Conservation (phyloP, 2,888 invertebrate species). For the Drosophila demipolita region DNA sequence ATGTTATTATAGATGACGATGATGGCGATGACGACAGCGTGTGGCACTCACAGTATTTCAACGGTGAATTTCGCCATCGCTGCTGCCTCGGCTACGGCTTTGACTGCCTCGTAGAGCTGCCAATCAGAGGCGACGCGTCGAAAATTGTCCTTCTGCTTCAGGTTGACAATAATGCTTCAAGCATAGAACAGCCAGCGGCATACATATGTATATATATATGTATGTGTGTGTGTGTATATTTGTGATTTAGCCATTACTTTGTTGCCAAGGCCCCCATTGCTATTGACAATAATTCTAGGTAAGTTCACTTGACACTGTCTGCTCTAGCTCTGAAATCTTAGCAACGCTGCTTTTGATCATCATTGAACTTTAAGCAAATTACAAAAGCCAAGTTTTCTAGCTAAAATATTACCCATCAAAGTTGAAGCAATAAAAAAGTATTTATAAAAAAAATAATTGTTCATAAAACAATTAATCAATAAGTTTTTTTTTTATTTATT, state of each 20-base stretch:
- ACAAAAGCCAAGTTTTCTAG: neutral
- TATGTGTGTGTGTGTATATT: conserved; percentile 28
- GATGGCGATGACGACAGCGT: conserved; percentile 65
- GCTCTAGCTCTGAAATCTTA: conserved; percentile 50
- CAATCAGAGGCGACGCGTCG: conserved; percentile 70
- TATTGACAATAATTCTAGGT: conserved; percentile 69
- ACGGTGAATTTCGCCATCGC: conserved; percentile 53
- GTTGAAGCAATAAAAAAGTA: neutral
- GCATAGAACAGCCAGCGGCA: conserved; percentile 33
- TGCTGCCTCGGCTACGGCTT: conserved; percentile 13
- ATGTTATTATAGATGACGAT: conserved; percentile 79
- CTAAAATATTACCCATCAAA: neutral
- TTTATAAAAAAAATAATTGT: too few species aligned
- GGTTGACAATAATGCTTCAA: conserved; percentile 71
- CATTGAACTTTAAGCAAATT: conserved; percentile 16
- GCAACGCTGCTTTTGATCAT: conserved; percentile 29
- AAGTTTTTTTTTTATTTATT: too few species aligned
- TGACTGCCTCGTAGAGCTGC: conserved; percentile 52
- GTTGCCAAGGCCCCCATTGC: conserved; percentile 69
- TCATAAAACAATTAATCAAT: too few species aligned
- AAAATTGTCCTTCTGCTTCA: conserved; percentile 67
- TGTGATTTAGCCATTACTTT: conserved; percentile 63
- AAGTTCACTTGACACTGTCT: conserved; percentile 63
- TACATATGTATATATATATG: conserved; percentile 14
- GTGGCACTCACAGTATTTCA: conserved; percentile 40